These are phyloP conservation scores for Tringa solitaria DNA, from an alignment of 2,113 vertebrate species.

Conservation along the genomic window DNA sequence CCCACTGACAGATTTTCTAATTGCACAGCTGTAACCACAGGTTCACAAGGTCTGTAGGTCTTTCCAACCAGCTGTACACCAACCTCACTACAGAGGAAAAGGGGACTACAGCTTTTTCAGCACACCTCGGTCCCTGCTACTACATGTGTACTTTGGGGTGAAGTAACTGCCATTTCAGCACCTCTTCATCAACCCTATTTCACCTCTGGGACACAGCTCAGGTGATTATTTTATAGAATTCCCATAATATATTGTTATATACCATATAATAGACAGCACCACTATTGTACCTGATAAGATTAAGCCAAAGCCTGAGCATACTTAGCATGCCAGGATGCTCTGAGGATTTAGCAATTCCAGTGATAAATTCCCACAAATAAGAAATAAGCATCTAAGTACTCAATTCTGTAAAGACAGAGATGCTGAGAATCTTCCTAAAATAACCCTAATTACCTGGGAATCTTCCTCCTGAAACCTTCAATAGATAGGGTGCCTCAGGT, in stretches of 20 bases:
- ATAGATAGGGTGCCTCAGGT: background rate
- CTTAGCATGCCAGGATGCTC: background rate
- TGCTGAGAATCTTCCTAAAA: background rate
- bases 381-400: background rate
- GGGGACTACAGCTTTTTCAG: background rate
- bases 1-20: background rate
- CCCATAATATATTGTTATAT: accelerated
- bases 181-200: background rate
- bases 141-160: background rate
- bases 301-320: background rate
- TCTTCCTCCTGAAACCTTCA: background rate
- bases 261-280: background rate
- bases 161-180: background rate
- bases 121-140: background rate
- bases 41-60: background rate
- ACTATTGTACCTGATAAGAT: background rate
- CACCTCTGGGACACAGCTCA: accelerated
- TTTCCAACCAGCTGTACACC: background rate
- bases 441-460: background rate
- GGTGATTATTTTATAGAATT: background rate
- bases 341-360: background rate
- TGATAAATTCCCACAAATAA: background rate
- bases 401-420: background rate
- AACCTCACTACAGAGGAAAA: background rate
- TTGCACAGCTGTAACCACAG: background rate